Evolutionary conservation across 2,888 invertebrate species (phyloP).

Genomic region (Dendrolimus houi): DNA sequence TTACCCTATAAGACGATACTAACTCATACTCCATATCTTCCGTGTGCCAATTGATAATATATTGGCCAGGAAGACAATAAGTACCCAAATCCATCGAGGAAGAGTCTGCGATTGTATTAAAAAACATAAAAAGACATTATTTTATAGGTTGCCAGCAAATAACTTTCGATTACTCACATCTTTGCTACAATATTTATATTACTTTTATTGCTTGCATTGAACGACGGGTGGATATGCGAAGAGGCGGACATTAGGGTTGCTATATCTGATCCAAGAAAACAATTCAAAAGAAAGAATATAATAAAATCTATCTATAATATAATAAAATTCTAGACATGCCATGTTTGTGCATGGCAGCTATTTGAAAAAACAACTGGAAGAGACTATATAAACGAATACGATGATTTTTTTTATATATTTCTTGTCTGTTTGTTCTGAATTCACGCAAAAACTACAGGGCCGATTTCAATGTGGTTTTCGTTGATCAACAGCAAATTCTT

Average conservation of each 20-base stretch:
- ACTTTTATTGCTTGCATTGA: slow-evolving; percentile 33
- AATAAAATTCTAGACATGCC: too few species aligned
- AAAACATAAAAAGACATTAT: slow-evolving; percentile 42
- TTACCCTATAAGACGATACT: not conserved
- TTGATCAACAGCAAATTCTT: too few species aligned
- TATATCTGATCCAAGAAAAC: too few species aligned
- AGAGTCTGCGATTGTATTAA: slow-evolving; percentile 26
- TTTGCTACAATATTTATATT: slow-evolving; percentile 41
- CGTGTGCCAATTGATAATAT: slow-evolving; percentile 5
- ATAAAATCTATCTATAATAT: too few species aligned
- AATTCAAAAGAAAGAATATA: too few species aligned
- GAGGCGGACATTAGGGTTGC: not conserved
- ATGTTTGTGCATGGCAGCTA: too few species aligned
- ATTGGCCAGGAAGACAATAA: not conserved
- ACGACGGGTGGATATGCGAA: not conserved
- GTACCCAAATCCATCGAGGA: slow-evolving; percentile 19
- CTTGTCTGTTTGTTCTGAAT: too few species aligned
- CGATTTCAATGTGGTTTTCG: too few species aligned
- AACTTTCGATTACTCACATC: slow-evolving; percentile 52
- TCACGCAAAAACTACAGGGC: too few species aligned
- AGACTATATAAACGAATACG: too few species aligned
- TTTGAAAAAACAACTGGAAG: too few species aligned
- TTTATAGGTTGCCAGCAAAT: slow-evolving; percentile 38
- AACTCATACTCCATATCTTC: not conserved
- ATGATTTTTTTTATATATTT: too few species aligned